A percentile compares a stretch with the other conserved stretches of the same genome.
Evolutionary conservation across 2,888 invertebrate species (phyloP).

Genomic region (Rhogogaster chlorosoma): DNA sequence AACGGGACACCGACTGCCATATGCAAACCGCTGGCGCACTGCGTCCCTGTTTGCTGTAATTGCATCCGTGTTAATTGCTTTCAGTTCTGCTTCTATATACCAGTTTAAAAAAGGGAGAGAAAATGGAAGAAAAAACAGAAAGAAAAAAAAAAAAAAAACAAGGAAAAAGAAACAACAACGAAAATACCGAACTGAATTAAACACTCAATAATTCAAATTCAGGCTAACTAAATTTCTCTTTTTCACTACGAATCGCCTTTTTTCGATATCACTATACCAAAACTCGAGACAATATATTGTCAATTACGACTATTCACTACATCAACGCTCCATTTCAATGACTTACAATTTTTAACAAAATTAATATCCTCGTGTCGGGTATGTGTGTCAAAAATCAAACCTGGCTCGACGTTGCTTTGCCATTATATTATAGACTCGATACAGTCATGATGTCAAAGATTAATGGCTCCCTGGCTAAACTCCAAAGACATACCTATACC

Average conservation of each 20-base stretch:
- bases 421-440: neutral
- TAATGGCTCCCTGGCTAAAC: neutral
- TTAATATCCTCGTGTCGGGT: neutral
- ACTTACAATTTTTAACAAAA: neutral
- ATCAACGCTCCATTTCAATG: neutral
- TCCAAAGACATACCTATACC: neutral
- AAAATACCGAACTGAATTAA: neutral
- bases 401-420: neutral
- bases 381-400: neutral
- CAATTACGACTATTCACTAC: neutral
- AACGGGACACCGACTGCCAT: constrained; percentile 10
- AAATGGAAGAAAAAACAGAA: neutral
- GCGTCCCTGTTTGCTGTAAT: constrained; percentile 55
- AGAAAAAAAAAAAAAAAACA: neutral
- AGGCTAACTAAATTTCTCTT: neutral
- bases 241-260: neutral
- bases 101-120: neutral
- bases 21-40: constrained; percentile 21
- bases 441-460: neutral
- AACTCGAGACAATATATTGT: neutral
- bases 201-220: neutral
- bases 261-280: neutral
- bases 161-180: neutral
- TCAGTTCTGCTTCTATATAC: constrained; percentile 23
- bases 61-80: constrained; percentile 57